Conservation (phyloP, 2,797 vertebrate genomes). For the Microctenopoma steveboyesi region DNA sequence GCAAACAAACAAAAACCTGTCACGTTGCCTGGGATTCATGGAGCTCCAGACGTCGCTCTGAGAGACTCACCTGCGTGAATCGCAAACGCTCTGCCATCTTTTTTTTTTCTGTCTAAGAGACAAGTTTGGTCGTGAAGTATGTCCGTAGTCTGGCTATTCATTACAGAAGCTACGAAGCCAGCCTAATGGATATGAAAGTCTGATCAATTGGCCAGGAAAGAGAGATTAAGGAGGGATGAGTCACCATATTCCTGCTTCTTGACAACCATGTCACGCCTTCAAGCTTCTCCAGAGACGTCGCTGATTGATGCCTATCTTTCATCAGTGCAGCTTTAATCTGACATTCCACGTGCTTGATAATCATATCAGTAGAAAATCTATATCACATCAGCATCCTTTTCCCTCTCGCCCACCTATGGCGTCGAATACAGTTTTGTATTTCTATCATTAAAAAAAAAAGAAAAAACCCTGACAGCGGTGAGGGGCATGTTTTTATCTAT, state of each 20-base stretch:
- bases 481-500: slow-evolving; percentile 56
- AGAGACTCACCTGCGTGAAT: slow-evolving; percentile 20
- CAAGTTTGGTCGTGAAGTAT: slow-evolving; percentile 57
- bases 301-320: slow-evolving; percentile 76
- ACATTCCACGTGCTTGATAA: slow-evolving; percentile 53
- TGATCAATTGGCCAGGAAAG: slow-evolving; percentile 77
- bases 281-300: slow-evolving; percentile 61
- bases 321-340: slow-evolving; percentile 75
- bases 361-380: slow-evolving; percentile 67
- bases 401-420: slow-evolving; percentile 52
- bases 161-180: slow-evolving; percentile 72
- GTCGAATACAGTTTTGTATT: slow-evolving; percentile 29
- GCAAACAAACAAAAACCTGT: background rate
- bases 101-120: slow-evolving; percentile 51
- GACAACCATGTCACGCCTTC: slow-evolving; percentile 73
- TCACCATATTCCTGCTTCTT: slow-evolving; percentile 74
- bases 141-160: slow-evolving; percentile 56
- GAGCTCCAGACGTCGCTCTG: background rate
- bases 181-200: slow-evolving; percentile 82
- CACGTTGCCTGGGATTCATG: slow-evolving; percentile 13
- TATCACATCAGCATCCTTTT: slow-evolving; percentile 30
- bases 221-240: slow-evolving; percentile 73
- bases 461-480: slow-evolving; percentile 26
- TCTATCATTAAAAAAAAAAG: slow-evolving; percentile 12
- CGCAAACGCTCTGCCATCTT: slow-evolving; percentile 10